Evolutionary conservation across 2,888 invertebrate genomes (phyloP).

Genomic region (Ceramica pisi): DNA sequence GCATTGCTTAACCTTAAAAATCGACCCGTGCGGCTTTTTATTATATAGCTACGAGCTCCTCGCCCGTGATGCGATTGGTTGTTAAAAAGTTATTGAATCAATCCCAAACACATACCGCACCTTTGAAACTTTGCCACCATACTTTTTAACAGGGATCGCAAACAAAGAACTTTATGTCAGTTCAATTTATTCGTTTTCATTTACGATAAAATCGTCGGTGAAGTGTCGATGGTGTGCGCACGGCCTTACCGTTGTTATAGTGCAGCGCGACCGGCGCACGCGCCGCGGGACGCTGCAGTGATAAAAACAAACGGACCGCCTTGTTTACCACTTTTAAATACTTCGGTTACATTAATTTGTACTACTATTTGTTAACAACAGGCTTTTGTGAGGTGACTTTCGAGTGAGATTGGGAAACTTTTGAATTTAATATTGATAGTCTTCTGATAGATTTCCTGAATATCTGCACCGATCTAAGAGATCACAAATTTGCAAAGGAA

Average conservation of each 20-base stretch:
- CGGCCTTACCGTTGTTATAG: conserved; percentile 47
- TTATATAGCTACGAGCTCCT: too few species aligned
- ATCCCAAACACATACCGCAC: too few species aligned
- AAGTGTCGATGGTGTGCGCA: conserved; percentile 48
- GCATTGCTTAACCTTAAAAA: too few species aligned
- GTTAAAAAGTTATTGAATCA: neutral
- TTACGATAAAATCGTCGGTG: conserved; percentile 20
- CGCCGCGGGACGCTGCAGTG: conserved; percentile 65
- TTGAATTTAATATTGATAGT: too few species aligned
- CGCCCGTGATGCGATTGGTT: neutral
- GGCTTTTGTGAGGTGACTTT: conserved; percentile 20
- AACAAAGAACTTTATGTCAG: too few species aligned
- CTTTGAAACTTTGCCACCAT: too few species aligned
- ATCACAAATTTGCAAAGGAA: too few species aligned
- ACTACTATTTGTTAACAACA: conserved; percentile 48
- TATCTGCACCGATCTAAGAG: too few species aligned
- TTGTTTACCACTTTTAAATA: conserved; percentile 68
- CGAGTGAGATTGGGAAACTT: conserved; percentile 25
- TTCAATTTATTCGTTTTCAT: too few species aligned
- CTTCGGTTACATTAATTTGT: conserved; percentile 57
- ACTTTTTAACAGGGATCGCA: too few species aligned
- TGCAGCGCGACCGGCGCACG: conserved; percentile 48
- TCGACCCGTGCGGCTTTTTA: too few species aligned
- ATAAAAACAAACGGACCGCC: conserved; percentile 65
- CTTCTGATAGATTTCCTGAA: too few species aligned